Evolutionary conservation across 2,888 invertebrate genomes (phyloP).

Genomic region (Tupiocoris notatus): DNA sequence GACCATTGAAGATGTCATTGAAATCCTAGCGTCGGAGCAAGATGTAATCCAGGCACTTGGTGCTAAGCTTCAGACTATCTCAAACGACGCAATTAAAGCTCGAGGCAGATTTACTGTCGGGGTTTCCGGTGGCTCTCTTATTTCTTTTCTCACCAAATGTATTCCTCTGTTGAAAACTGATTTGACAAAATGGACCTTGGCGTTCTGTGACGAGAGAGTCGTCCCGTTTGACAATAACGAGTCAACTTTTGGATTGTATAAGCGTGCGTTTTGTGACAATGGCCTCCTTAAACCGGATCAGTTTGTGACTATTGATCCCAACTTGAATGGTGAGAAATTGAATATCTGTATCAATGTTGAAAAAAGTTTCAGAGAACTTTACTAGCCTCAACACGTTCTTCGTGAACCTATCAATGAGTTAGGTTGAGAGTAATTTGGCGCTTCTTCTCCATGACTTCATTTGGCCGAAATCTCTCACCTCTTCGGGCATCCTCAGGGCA

Average conservation of each 20-base stretch:
- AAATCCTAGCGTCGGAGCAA: slow-evolving; percentile 48
- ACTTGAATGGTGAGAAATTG: slow-evolving; percentile 66
- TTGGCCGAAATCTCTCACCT: no score
- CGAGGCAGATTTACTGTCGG: slow-evolving; percentile 71
- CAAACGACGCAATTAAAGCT: slow-evolving; percentile 64
- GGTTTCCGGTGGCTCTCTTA: slow-evolving; percentile 73
- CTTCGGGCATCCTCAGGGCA: no score
- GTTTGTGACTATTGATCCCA: slow-evolving; percentile 76
- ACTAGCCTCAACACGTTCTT: no score
- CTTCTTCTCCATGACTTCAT: no score
- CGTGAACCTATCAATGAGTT: no score
- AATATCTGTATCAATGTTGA: no score
- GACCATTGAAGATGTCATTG: slow-evolving; percentile 33
- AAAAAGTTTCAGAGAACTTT: no score
- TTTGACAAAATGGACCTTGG: slow-evolving; percentile 83
- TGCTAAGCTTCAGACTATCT: slow-evolving; percentile 63
- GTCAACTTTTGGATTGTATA: slow-evolving; percentile 82
- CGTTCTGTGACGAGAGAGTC: slow-evolving; percentile 93
- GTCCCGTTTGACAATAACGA: slow-evolving; percentile 79
- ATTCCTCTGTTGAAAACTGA: slow-evolving; percentile 66
- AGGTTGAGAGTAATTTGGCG: no score
- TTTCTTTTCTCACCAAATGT: slow-evolving; percentile 71
- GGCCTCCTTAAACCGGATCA: slow-evolving; percentile 67
- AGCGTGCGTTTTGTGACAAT: slow-evolving; percentile 63
- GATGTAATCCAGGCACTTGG: slow-evolving; percentile 63